Percentiles rank a stretch among this genome's conserved stretches.
Evolutionary conservation across 2,888 invertebrate species (phyloP).

Genomic region (Drosophila birchii): DNA sequence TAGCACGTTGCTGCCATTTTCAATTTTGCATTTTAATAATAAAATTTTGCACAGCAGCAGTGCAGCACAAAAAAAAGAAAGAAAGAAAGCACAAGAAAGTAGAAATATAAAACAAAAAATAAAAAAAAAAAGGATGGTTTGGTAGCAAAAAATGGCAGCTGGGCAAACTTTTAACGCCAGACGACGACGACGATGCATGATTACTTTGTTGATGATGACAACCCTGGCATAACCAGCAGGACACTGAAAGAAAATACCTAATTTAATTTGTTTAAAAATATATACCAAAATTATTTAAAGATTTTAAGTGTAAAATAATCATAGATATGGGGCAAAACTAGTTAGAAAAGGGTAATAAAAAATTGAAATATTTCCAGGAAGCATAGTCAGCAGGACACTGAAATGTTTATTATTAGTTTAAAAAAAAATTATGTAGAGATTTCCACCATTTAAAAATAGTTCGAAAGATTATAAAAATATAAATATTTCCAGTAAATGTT

Average conservation of each 20-base stretch:
- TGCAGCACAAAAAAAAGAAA: constrained; percentile 48
- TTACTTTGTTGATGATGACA: constrained; percentile 80
- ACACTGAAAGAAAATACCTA: constrained; percentile 2
- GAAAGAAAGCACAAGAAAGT: constrained; percentile 48
- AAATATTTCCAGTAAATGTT: too few relatives aligned
- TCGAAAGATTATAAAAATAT: too few relatives aligned
- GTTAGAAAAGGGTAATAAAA: too few relatives aligned
- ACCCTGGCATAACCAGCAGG: constrained; percentile 52
- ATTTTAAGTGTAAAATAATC: too few relatives aligned
- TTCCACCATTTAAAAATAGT: too few relatives aligned
- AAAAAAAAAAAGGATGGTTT: constrained; percentile 23
- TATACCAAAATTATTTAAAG: too few relatives aligned
- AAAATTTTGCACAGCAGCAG: constrained; percentile 70
- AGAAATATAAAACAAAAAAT: constrained; percentile 12
- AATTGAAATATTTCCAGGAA: too few relatives aligned
- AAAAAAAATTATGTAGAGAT: too few relatives aligned
- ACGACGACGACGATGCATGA: constrained; percentile 59
- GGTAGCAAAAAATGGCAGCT: constrained; percentile 52
- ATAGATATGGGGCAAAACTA: too few relatives aligned
- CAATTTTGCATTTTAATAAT: constrained; percentile 81
- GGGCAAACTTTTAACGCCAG: constrained; percentile 66
- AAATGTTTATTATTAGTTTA: too few relatives aligned
- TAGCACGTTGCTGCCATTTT: constrained; percentile 73
- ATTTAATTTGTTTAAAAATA: too few relatives aligned
- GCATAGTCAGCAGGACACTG: too few relatives aligned